Base-by-base conservation (phyloP, 2,888 invertebrate genomes). In the Andrena bicolor region DNA sequence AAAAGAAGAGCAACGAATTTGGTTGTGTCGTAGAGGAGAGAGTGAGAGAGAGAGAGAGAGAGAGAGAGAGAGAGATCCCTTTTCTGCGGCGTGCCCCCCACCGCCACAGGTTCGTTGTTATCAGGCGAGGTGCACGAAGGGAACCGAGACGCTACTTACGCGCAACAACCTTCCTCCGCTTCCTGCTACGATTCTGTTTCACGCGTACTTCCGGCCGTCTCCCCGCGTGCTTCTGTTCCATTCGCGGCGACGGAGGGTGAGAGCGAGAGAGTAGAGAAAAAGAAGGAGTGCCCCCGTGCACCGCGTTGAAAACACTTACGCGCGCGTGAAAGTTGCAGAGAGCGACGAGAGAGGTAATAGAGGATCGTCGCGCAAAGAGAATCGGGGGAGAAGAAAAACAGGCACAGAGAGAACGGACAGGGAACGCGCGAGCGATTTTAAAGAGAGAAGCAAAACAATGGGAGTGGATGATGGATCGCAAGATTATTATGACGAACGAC, bases 221-320 rank as follows among this genome's bases (percentile, higher is more conserved):
- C 72, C 56, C 85, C 86, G 76, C 84, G 82, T 85, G 85, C 83
- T 90, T 89, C 76, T 86, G 87, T 89, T 88, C 89, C 86, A 85
- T 87, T 87, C 73, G 81, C 28, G 20, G 51, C 32, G 32, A 56
- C 35, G 26, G 68, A 80, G 82, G 83, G 13, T 48, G 10, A 51
- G 49, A 78, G 41, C 16, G 58, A 20, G 7, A 35, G 10, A 74
- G 80, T 41, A 83, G 13, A 68, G 26, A 35, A 7, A 20, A 35
- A 30, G 26, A 64, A 32, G 49, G 68, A 83, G 72, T 49, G 83
- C 87, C 51, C 66, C 48, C 63, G 56, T 65, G 72, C 56, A 4
- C 8, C 8, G 53, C 51, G 51, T 32, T 61, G 30, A 26, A 16
- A 41, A 26, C 41, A 13, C 41, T 64, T 51, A 8, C 35, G 60